phyloP scores from a whole-genome alignment of 1,140 invertebrate species.

The Drosophila novamexicana region DNA sequence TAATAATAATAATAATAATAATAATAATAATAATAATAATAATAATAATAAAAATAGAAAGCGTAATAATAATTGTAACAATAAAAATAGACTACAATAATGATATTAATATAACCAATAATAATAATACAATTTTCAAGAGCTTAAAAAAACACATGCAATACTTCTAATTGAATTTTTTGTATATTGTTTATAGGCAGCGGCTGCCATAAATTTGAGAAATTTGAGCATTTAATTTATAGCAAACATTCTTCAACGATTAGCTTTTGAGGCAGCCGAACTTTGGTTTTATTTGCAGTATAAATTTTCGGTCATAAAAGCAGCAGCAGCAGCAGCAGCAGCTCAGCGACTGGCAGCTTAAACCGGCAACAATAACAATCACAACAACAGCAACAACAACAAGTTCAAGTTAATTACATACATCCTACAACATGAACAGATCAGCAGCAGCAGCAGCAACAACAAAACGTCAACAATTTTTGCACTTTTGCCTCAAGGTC shows the following conservation, averaged over 20 bases:
- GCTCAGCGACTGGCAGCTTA: conserved; percentile 5
- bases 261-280: conserved; percentile 33
- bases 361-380: conserved; percentile 63
- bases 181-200: neutral
- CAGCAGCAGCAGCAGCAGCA: conserved; percentile 46
- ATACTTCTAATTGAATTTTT: conserved; percentile 56
- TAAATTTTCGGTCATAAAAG: conserved; percentile 67
- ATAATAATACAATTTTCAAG: neutral
- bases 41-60: too few relatives aligned
- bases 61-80: too few relatives aligned
- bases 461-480: conserved; percentile 52
- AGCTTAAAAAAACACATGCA: conserved; percentile 35
- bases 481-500: conserved; percentile 74
- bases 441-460: conserved; percentile 18
- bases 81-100: too few relatives aligned
- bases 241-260: conserved; percentile 44
- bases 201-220: conserved; percentile 45
- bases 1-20: too few relatives aligned
- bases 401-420: conserved; percentile 77
- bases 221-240: conserved; percentile 58
- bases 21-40: too few relatives aligned
- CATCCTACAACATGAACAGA: conserved; percentile 63
- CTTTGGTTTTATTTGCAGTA: conserved; percentile 56
- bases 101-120: neutral
- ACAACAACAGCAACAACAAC: conserved; percentile 1